phyloP scores from a whole-genome alignment of 2,888 invertebrate species.

The Agrotis puta region DNA sequence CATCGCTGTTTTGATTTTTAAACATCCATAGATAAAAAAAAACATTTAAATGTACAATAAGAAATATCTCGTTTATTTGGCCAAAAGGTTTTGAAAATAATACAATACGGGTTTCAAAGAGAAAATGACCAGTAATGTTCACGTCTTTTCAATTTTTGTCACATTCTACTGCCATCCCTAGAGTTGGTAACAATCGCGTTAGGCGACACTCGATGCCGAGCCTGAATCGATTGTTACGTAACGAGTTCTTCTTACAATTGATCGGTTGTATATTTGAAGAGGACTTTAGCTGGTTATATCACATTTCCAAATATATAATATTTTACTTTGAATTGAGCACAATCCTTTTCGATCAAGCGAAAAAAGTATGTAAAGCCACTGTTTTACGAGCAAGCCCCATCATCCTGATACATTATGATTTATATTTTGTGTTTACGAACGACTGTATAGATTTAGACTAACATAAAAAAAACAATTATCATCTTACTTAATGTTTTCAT shows the following conservation, averaged over 20 bases:
- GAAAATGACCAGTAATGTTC: not conserved
- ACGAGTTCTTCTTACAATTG: slow-evolving; percentile 37
- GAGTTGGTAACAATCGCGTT: slow-evolving; percentile 50
- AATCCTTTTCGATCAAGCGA: not conserved
- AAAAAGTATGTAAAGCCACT: not conserved
- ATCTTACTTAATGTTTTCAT: too few relatives aligned
- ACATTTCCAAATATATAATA: not conserved
- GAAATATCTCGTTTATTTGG: not conserved
- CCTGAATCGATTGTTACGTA: slow-evolving; percentile 53
- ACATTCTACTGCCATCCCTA: slow-evolving; percentile 28
- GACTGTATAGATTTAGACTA: too few relatives aligned
- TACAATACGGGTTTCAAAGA: not conserved
- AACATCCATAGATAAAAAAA: too few relatives aligned
- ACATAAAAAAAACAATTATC: not conserved
- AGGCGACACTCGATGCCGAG: slow-evolving; percentile 39
- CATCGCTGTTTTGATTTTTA: too few relatives aligned
- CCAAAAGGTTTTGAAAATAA: not conserved
- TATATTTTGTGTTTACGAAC: too few relatives aligned
- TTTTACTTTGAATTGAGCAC: slow-evolving; percentile 1
- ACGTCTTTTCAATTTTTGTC: not conserved
- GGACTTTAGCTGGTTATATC: slow-evolving; percentile 10
- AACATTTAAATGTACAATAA: too few relatives aligned
- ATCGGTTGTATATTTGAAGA: slow-evolving; percentile 34
- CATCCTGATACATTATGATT: not conserved
- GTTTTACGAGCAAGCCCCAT: not conserved